Evolutionary conservation across 2,113 vertebrate genomes (phyloP).

Genomic region (Recurvirostra avosetta): DNA sequence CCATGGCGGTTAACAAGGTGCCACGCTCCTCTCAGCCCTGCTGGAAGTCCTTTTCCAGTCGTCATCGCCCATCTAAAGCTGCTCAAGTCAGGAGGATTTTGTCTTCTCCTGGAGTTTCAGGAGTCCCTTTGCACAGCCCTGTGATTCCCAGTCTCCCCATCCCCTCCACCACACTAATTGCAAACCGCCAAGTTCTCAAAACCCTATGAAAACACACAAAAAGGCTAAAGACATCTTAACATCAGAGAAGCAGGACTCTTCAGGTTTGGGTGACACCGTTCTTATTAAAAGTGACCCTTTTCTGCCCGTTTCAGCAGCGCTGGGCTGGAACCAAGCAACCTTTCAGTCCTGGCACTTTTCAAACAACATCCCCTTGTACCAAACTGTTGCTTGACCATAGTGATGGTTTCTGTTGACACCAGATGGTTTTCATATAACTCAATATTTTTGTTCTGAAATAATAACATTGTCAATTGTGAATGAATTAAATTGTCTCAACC

Average conservation of each 20-base stretch:
- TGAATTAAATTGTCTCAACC: conserved; percentile 43
- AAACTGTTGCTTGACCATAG: conserved; percentile 5
- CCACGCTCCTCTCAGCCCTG: not conserved
- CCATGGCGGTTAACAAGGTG: accelerated
- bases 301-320: not conserved
- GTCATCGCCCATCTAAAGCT: not conserved
- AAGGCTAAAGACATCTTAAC: not conserved
- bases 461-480: conserved; percentile 14
- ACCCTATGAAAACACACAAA: not conserved
- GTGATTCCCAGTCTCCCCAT: accelerated
- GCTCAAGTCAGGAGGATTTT: not conserved
- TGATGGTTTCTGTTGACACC: not conserved
- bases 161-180: too few species aligned
- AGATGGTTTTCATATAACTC: conserved; percentile 45
- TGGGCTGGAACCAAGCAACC: not conserved
- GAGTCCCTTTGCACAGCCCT: not conserved
- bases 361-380: not conserved
- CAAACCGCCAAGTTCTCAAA: not conserved
- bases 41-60: not conserved
- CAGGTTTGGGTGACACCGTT: accelerated
- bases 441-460: conserved; percentile 1
- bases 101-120: not conserved
- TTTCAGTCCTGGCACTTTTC: not conserved
- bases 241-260: not conserved
- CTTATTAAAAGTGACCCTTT: not conserved